Evolutionary conservation across 2,113 vertebrate species (phyloP), one percentile per base, ranked within the genome.

Genomic region (Anolis sagrei): DNA sequence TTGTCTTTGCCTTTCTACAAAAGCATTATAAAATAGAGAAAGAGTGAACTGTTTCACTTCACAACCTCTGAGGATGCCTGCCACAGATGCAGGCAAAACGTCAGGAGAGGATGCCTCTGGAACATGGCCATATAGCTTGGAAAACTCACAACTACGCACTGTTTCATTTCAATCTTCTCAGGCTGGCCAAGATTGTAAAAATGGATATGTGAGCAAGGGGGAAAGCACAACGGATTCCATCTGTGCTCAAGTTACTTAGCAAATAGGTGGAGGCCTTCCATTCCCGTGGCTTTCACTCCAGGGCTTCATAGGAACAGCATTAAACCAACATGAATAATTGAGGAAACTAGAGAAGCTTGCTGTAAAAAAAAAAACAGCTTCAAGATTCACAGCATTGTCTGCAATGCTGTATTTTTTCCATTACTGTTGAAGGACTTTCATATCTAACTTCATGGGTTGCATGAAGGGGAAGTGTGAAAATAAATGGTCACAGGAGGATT

Each of bases 401-500:
- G 39, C 61, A 66, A 66, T 39, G 6, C 62, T 1, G 14, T 21
- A 21, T 1, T 0, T 23, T 27, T 11, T 27, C 64, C 7, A 68
- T 68, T 68, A 29, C 25, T 68, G 64, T n/a, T 73, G 54, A 36
- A 19, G 75, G 21, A 27, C 27, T 66, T 84, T 61, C 3, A 19
- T 32, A 4, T 84, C 21, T 51, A 11, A 68, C 29, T 2, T 49
- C 32, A 66, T 66, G 39, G 21, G 39, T 68, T 74, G 48, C 36
- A 34, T 89, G 74, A 85, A 88, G 83, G 75, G 2, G 7, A 84
- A 76, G 32, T 44, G 69, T 74, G 70, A 74, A 36, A 68, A 29
- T 68, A 54, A 84, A 25, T 68, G 49, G 2, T 84, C 84, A 82
- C 51, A 36, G 39, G 75, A 81, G 36, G 76, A 48, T 79, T n/a